These are phyloP conservation scores for Meteorus cinctellus DNA, from an alignment of 2,888 invertebrate species.

Conservation along the genomic window DNA sequence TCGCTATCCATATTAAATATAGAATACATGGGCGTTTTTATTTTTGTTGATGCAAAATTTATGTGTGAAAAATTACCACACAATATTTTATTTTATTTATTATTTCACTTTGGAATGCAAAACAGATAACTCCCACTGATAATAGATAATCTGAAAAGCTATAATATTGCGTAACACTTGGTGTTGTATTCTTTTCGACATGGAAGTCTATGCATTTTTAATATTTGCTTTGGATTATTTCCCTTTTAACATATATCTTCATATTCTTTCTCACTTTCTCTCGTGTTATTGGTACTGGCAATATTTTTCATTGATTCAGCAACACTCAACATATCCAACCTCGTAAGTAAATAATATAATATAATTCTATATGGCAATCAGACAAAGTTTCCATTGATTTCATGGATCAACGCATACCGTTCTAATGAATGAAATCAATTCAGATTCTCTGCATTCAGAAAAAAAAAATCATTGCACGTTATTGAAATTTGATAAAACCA, in stretches of 20 bases:
- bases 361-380: not conserved
- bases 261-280: not conserved
- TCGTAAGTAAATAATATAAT: not conserved
- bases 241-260: not conserved
- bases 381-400: not conserved
- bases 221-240: not conserved
- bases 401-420: not conserved
- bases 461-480: not conserved
- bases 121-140: not conserved
- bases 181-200: not conserved
- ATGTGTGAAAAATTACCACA: slow-evolving; percentile 10
- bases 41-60: slow-evolving; percentile 19
- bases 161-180: slow-evolving; percentile 2
- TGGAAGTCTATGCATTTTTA: not conserved
- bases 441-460: too few relatives aligned
- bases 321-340: not conserved
- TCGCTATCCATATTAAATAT: not conserved
- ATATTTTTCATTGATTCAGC: slow-evolving; percentile 13
- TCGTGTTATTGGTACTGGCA: not conserved
- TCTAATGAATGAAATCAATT: not conserved
- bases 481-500: not conserved
- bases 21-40: slow-evolving; percentile 35
- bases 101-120: not conserved
- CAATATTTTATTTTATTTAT: not conserved
- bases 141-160: not conserved